These are phyloP conservation scores for Neelides folsomi DNA, from an alignment of 2,888 invertebrate genomes.

Conservation along the genomic window DNA sequence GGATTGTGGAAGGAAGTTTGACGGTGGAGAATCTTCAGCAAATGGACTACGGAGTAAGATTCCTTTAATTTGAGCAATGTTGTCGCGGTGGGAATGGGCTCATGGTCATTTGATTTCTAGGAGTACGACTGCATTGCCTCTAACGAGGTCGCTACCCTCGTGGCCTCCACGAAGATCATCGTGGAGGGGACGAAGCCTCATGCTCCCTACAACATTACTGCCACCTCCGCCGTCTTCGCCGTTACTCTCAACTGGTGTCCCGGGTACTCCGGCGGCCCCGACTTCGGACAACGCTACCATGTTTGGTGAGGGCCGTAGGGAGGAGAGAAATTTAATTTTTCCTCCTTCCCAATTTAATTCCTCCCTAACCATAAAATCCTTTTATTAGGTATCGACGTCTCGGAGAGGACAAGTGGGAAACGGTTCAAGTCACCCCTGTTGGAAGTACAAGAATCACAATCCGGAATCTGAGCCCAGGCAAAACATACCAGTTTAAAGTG, in stretches of 20 bases:
- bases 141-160: constrained; percentile 91
- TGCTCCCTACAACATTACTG: constrained; percentile 89
- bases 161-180: constrained; percentile 73
- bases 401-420: constrained; percentile 79
- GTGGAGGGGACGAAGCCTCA: constrained; percentile 92
- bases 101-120: too few relatives aligned
- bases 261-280: constrained; percentile 78
- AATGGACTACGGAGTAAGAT: constrained; percentile 58
- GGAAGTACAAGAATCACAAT: constrained; percentile 82
- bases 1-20: constrained; percentile 70
- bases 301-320: constrained; percentile 52
- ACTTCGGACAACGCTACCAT: constrained; percentile 87
- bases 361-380: not conserved
- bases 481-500: constrained; percentile 90
- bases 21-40: constrained; percentile 68
- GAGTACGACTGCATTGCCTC: constrained; percentile 90
- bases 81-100: constrained; percentile 62
- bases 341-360: not conserved
- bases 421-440: constrained; percentile 81
- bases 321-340: constrained; percentile 1
- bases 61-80: constrained; percentile 73
- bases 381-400: constrained; percentile 59
- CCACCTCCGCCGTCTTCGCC: constrained; percentile 74
- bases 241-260: constrained; percentile 87
- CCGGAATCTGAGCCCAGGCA: constrained; percentile 75